A percentile compares a stretch with the other conserved stretches of the same genome.
phyloP scores from a whole-genome alignment of 92 coral and sea anemone genomes.

The Phenganax subtilis region DNA sequence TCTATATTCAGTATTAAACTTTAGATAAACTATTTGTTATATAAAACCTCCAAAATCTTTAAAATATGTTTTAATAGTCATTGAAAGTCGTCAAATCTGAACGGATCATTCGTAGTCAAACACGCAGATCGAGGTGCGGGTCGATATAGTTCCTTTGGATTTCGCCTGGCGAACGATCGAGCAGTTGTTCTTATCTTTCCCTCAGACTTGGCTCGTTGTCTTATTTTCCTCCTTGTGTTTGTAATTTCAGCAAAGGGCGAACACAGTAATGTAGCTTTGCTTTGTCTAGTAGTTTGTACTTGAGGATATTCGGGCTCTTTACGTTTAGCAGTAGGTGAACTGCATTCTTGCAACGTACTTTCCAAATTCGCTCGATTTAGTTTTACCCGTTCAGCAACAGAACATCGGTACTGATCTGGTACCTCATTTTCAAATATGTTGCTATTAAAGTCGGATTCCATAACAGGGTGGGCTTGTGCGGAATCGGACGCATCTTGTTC shows the following conservation, averaged over 20 bases:
- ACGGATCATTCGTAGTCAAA: slow-evolving; percentile 36
- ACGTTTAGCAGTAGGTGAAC: not conserved
- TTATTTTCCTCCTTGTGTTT: slow-evolving; percentile 6
- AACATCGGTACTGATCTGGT: slow-evolving; percentile 30
- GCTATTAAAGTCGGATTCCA: not conserved
- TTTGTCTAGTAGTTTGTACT: slow-evolving; percentile 1
- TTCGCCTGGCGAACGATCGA: not conserved
- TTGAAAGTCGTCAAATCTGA: slow-evolving; percentile 17
- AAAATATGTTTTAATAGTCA: not conserved
- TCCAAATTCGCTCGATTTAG: slow-evolving; percentile 24
- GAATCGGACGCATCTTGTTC: slow-evolving; percentile 18
- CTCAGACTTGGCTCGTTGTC: slow-evolving; percentile 32
- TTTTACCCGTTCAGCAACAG: slow-evolving; percentile 36
- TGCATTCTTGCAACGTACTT: slow-evolving; percentile 3
- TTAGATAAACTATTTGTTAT: not conserved
- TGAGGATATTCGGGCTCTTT: not conserved
- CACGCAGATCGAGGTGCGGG: slow-evolving; percentile 21
- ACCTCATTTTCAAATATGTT: slow-evolving; percentile 24
- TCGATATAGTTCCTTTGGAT: not conserved
- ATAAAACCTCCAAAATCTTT: slow-evolving; percentile 1
- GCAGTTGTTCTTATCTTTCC: not conserved
- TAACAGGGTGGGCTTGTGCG: not conserved
- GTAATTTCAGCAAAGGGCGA: slow-evolving; percentile 39
- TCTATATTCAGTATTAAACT: not conserved
- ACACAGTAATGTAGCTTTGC: slow-evolving; percentile 1